Evolutionary conservation across 2,113 vertebrate species (phyloP).

Genomic region (Rhabdomys dilectus): DNA sequence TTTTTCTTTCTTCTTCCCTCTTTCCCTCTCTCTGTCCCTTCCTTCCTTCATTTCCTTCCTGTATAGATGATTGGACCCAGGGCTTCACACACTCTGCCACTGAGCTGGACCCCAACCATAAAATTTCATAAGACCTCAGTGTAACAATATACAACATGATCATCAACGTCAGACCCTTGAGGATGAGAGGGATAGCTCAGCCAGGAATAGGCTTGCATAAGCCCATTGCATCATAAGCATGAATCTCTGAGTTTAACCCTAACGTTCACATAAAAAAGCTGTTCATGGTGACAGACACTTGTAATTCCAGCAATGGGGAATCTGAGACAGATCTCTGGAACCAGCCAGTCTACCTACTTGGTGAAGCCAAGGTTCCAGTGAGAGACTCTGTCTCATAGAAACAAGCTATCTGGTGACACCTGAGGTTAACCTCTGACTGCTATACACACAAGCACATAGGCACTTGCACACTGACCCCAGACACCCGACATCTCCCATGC

Average conservation of each 20-base stretch:
- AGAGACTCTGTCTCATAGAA: not conserved
- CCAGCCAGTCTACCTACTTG: not conserved
- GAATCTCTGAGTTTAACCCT: not conserved
- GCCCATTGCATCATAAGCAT: not conserved
- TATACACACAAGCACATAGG: not conserved
- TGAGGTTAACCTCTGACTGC: not conserved
- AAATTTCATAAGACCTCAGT: not conserved
- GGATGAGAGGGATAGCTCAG: not conserved
- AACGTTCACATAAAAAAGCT: not conserved
- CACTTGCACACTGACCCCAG: not conserved
- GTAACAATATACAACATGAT: too few species aligned
- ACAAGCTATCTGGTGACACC: not conserved
- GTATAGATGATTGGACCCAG: not conserved
- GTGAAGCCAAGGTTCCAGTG: not conserved
- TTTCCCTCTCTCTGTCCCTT: too few species aligned
- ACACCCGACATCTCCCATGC: not conserved
- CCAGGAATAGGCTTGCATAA: too few species aligned
- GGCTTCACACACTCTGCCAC: too few species aligned
- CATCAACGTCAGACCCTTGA: not conserved
- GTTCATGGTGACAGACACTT: too few species aligned
- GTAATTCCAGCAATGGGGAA: not conserved
- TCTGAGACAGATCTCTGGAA: not conserved
- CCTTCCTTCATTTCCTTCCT: not conserved
- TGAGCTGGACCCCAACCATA: not conserved
- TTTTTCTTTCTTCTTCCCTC: too few species aligned